phyloP scores from a whole-genome alignment of 92 coral and sea anemone genomes.

The Epizoanthus ramosus region DNA sequence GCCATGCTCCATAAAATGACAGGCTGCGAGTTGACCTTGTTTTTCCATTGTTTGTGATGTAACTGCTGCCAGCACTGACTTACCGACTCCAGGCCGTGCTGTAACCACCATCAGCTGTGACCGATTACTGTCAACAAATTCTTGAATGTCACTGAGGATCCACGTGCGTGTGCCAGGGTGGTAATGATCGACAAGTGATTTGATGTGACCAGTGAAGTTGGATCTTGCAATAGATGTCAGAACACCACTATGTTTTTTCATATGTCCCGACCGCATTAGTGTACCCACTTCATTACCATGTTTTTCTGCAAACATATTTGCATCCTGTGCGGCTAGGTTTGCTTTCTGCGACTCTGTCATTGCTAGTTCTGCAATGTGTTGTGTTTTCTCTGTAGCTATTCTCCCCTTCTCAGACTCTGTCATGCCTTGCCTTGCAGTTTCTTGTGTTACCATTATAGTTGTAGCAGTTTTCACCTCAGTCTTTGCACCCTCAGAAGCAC shows the following conservation, averaged over 20 bases:
- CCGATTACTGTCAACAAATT: slow-evolving; percentile 32
- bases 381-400: too few relatives aligned
- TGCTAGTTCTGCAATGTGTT: too few relatives aligned
- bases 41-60: background rate
- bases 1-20: background rate
- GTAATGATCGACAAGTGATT: slow-evolving; percentile 22
- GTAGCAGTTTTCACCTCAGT: too few relatives aligned
- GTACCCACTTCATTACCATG: slow-evolving; percentile 1
- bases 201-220: slow-evolving; percentile 56
- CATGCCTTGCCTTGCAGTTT: too few relatives aligned
- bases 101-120: too few relatives aligned
- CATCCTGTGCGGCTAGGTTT: too few relatives aligned
- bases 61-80: background rate
- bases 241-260: background rate
- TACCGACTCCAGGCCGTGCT: slow-evolving; percentile 30
- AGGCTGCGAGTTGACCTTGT: slow-evolving; percentile 17
- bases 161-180: slow-evolving; percentile 63
- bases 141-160: slow-evolving; percentile 54
- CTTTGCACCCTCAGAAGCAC: too few relatives aligned
- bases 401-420: too few relatives aligned
- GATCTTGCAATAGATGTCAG: slow-evolving; percentile 48
- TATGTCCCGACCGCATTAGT: background rate
- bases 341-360: too few relatives aligned
- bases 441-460: too few relatives aligned
- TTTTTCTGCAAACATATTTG: background rate